Percentiles rank a stretch among this genome's conserved stretches.
These are phyloP conservation scores for Amphibalanus amphitrite DNA, from an alignment of 1,140 invertebrate genomes.

Conservation along the genomic window DNA sequence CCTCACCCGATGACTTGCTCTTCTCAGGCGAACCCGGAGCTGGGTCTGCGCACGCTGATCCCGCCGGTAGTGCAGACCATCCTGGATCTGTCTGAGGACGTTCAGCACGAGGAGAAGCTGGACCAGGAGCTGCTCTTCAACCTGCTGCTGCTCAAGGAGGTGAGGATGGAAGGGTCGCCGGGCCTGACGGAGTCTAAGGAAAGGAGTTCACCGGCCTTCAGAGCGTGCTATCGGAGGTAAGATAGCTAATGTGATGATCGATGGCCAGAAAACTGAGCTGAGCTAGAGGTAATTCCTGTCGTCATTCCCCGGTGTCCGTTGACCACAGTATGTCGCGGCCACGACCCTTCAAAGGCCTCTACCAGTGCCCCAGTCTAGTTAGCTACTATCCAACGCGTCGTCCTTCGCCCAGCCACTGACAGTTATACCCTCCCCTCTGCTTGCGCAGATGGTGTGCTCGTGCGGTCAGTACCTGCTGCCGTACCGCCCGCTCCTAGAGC, in stretches of 20 bases:
- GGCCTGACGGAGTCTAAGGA: background rate
- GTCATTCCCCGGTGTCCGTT: no score
- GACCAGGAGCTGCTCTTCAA: conserved; percentile 63
- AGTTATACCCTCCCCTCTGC: background rate
- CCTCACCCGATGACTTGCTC: no score
- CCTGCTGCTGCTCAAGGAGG: conserved; percentile 49
- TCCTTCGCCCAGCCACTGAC: no score
- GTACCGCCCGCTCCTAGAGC: background rate
- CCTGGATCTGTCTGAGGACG: conserved; percentile 36
- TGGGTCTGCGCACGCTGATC: conserved; percentile 49
- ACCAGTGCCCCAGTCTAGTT: no score
- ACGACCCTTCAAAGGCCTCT: no score
- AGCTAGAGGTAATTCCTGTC: no score
- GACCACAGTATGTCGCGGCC: no score
- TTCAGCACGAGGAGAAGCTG: conserved; percentile 48
- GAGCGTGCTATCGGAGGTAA: no score
- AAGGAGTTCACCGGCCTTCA: no score
- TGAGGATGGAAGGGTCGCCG: background rate
- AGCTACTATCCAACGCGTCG: no score
- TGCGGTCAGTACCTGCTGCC: background rate
- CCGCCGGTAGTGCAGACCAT: conserved; percentile 47
- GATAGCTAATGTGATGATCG: no score
- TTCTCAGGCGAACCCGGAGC: conserved; percentile 37
- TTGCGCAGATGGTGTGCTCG: background rate
- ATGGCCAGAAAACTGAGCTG: no score